Evolutionary conservation across 2,888 invertebrate genomes (phyloP), one percentile per base, ranked within the genome.

Genomic region (Kryphioiulus occultus): DNA sequence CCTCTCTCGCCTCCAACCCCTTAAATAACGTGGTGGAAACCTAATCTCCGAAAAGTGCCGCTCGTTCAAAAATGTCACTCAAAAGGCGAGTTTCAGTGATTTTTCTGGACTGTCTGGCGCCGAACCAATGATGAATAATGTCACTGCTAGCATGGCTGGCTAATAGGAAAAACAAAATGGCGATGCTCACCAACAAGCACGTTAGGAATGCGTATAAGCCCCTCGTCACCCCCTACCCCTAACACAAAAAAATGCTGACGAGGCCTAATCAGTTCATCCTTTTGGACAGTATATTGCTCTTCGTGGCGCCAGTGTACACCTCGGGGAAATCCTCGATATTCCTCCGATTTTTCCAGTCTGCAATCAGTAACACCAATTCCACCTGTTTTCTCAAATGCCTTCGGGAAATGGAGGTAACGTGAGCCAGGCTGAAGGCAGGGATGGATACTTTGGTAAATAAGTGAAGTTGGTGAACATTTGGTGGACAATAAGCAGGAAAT

Each of bases 91-190:
- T 68, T 68, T 68, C 68, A 68, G 68, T 26, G 68, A 68, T 68
- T 68, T n/a, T 68, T 68, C 68, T 68, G 68, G 68, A 68, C 68
- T 68, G 68, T 68, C 68, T 68, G 68, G 68, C 68, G 68, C 68
- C 68, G 26, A 68, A 68, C 68, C 68, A 68, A 68, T 68, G 68
- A 68, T 68, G 68, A 68, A 68, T 68, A 68, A 68, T 68, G 68
- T 68, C 68, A 68, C 68, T 68, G 68, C 22, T 44, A 53, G 53
- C 53, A 53, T 53, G 19, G 22, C 7, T 4, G 2, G 68, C 68
- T 68, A 68, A 68, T 26, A 68, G 68, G 9, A 26, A 68, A 68
- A 68, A 68, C 68, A 68, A 68, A 68, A 68, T 68, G 68, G 68
- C 68, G 68, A 4, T 10, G 68, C 68, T 68, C 68, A 68, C 68